Conservation (phyloP, 2,113 vertebrate genomes). For the Rhynchopsitta pachyrhyncha region DNA sequence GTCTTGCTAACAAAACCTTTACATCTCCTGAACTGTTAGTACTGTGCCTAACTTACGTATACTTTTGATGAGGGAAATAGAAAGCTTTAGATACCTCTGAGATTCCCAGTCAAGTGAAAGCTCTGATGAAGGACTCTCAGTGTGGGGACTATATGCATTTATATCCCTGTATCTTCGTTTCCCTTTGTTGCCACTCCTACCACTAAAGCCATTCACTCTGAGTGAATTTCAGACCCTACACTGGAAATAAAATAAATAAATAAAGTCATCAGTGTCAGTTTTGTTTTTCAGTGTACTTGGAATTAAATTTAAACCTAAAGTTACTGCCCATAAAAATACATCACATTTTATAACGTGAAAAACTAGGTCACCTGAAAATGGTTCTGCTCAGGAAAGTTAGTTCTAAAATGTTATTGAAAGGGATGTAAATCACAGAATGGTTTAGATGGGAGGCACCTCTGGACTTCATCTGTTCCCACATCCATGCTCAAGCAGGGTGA, state of each 20-base stretch:
- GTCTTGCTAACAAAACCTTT: background rate
- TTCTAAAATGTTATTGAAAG: background rate
- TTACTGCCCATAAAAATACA: background rate
- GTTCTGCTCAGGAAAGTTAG: background rate
- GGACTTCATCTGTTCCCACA: background rate
- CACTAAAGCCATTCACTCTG: background rate
- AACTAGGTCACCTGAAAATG: background rate
- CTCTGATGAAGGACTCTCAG: background rate
- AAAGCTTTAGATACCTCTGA: background rate
- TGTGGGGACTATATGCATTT: background rate
- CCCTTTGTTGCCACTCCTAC: background rate
- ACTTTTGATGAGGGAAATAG: background rate
- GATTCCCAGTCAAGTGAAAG: background rate
- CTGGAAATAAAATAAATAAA: background rate
- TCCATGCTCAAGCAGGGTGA: background rate
- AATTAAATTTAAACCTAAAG: background rate
- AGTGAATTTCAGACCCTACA: background rate
- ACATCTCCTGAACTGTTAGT: background rate
- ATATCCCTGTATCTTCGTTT: background rate
- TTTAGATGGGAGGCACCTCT: background rate
- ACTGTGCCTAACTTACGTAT: background rate
- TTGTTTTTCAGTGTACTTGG: background rate
- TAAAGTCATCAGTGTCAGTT: background rate
- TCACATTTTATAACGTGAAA: background rate
- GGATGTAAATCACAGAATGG: background rate